Base-by-base conservation (phyloP, 2,113 vertebrate genomes). In the Mixornis gularis region DNA sequence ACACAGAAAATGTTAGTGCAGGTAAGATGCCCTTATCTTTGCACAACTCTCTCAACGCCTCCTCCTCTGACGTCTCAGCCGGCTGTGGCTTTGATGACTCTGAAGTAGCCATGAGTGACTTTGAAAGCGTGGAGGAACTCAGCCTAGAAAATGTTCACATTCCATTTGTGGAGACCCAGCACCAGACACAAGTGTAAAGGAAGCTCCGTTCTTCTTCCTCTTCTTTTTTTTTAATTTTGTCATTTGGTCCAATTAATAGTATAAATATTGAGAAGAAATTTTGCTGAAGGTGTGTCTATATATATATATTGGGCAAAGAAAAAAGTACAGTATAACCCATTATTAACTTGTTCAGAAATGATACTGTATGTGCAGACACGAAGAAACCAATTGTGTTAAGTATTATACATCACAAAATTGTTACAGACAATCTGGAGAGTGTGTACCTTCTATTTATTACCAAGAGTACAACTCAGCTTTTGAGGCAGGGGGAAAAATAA, bases 151-250 rank as follows among this genome's bases (percentile, higher is more conserved):
- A 96, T 62, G 87, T 98, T 89, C 97, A 97, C 97, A 95, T 97
- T 92, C 98, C 98, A 58, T 98, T 98, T 63, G 65, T 97, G 69
- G 98, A 98, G 96, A 97, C 98, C 25, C 98, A 99, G 96, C 99
- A 99, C 86, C 99, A 99, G 97, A 99, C 99, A 32, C 98, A 99
- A 94, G 99, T 99, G 87, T 99, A 82, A 89, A 89, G 63, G 65
- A 85, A 63, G 17, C 26, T 34, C 46, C 66, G 48, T 78, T 74
- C 52, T 74, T 90, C 48, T 65, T 76, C 38, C 16, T 91, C 34
- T 6, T 82, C 51, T 20, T 60, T 82, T 53, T 53, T 81, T 88
- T 82, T 36, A 46, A 55, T 69, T 62, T 81, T 40, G 79, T 80
- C 41, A 90, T 85, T 92, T 69, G 85, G 34, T 74, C 93, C 71